Evolutionary conservation across 1,140 invertebrate genomes (phyloP), one percentile per base, ranked within the genome.

Genomic region (Danaus melanippus): DNA sequence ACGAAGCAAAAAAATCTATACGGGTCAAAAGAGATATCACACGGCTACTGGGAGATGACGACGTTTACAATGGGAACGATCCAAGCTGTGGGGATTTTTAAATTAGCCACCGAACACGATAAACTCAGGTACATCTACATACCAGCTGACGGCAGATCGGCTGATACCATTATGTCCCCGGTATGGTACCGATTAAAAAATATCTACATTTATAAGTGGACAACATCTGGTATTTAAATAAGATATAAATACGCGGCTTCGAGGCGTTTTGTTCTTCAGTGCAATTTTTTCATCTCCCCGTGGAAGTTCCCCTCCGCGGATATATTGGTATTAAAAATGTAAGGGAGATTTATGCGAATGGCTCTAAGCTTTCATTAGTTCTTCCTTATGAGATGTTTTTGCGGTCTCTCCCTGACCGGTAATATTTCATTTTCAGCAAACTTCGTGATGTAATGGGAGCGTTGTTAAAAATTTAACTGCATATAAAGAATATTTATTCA

Each of bases 291-390:
- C 69, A n/a, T 71, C 67, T 71, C 69, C 71, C 63, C 60, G 69
- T 53, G 64, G 66, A 74, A 64, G 66, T 67, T 82, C 80, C 79
- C 80, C 81, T 84, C 76, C 63, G 62, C 68, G 69, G 74, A 82
- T 84, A 81, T 85, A 86, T 86, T 84, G 84, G 84, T 86, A 86
- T 86, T 86, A 86, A 86, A 86, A 86, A 86, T 86, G 84, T 84
- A 86, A 86, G 74, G 77, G 76, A 84, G 81, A 86, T 84, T 84
- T 86, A 86, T 86, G 80, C 79, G 80, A 81, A 86, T 86, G 71
- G 80, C 79, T 86, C 76, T 86, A 84, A 84, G 84, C 84, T 86
- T 86, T 86, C 84, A 86, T 86, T 86, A 86, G 81, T 76, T 79
- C 74, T 79, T 82, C 76, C 81, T 86, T 84, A 76, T 71, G 80